Evolutionary conservation across 2,888 invertebrate species (phyloP).

Genomic region (Agonopterix arenella): DNA sequence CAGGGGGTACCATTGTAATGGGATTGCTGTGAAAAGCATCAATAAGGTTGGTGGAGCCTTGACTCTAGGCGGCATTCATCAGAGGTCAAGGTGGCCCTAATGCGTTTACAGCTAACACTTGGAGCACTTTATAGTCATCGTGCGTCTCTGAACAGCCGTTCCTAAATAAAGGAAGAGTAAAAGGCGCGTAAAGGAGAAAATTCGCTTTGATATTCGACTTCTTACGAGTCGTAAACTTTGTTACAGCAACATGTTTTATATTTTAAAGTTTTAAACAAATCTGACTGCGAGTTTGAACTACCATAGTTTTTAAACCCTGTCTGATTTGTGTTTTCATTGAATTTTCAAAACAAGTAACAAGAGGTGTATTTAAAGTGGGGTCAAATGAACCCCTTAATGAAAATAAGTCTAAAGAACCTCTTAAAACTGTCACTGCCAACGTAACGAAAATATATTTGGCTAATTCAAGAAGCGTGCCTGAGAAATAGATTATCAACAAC

Average conservation of each 20-base stretch:
- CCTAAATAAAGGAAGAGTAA: conserved; percentile 35
- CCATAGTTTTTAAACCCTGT: not conserved
- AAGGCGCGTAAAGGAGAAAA: conserved; percentile 26
- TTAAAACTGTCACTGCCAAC: too few species aligned
- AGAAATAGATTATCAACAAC: conserved; percentile 8
- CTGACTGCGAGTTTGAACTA: not conserved
- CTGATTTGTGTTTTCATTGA: not conserved
- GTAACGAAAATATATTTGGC: not conserved
- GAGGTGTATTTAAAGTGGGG: too few species aligned
- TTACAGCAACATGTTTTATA: too few species aligned
- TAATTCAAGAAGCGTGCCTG: not conserved
- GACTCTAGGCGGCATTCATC: conserved; percentile 35
- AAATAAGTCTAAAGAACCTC: too few species aligned
- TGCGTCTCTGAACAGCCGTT: conserved; percentile 27
- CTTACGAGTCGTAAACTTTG: too few species aligned
- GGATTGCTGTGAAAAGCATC: conserved; percentile 35
- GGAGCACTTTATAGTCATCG: conserved; percentile 53
- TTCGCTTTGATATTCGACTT: conserved; percentile 25
- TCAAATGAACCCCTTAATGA: too few species aligned
- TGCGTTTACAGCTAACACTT: conserved; percentile 43
- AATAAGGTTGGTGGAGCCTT: conserved; percentile 42
- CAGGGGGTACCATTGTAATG: conserved; percentile 31
- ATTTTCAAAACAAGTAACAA: not conserved
- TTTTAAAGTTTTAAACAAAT: not conserved
- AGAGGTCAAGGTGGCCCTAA: conserved; percentile 56